These are phyloP conservation scores for Drosophila leonis DNA, from an alignment of 2,888 invertebrate species.

Conservation along the genomic window DNA sequence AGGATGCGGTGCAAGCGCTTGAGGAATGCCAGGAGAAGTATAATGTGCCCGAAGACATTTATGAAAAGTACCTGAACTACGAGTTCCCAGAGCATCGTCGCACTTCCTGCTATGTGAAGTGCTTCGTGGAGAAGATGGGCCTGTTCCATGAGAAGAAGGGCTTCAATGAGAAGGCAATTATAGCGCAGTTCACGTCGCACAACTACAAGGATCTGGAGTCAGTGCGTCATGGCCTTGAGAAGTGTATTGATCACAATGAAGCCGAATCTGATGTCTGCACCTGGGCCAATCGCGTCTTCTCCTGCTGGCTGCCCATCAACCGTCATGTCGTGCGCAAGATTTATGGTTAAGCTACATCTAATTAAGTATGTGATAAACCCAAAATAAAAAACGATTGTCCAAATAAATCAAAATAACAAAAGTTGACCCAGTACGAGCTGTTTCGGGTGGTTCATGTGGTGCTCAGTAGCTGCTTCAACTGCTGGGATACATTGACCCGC, in stretches of 20 bases:
- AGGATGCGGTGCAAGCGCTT: conserved; percentile 80
- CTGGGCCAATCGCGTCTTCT: conserved; percentile 84
- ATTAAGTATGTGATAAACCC: conserved; percentile 52
- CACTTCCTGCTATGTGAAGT: conserved; percentile 83
- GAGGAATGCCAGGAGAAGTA: conserved; percentile 78
- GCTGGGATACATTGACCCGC: conserved; percentile 62
- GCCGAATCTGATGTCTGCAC: conserved; percentile 79
- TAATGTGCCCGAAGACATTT: conserved; percentile 80
- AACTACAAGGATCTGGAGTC: conserved; percentile 61
- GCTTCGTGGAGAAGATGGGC: conserved; percentile 83
- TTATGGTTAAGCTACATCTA: conserved; percentile 40
- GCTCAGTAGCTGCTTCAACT: not conserved
- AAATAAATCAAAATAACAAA: not conserved
- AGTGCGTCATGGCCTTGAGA: conserved; percentile 80
- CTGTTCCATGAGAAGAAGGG: conserved; percentile 79
- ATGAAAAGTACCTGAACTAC: conserved; percentile 80
- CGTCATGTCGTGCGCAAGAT: conserved; percentile 78
- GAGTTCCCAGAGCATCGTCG: conserved; percentile 81
- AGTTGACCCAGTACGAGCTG: conserved; percentile 16
- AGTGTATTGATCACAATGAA: conserved; percentile 84
- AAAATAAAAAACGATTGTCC: not conserved
- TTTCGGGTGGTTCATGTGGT: conserved; percentile 6
- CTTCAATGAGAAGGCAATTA: conserved; percentile 76
- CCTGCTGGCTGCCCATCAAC: conserved; percentile 82
- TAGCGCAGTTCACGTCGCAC: conserved; percentile 78